Evolutionary conservation across 2,113 vertebrate species (phyloP), one percentile per base, ranked within the genome.

Genomic region (Elanoides forficatus): DNA sequence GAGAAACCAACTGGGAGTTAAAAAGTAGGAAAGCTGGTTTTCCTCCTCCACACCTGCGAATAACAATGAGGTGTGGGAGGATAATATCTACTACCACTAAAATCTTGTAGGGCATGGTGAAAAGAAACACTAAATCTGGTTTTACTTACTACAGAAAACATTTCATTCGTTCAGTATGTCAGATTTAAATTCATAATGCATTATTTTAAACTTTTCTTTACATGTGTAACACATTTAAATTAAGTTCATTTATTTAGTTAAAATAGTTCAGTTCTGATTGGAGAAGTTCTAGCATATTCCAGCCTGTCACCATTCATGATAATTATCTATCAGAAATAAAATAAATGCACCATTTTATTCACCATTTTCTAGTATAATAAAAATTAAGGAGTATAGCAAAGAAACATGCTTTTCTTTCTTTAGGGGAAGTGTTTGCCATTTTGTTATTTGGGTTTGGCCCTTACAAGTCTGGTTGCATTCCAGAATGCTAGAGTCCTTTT

Each of bases 31-130:
- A 94, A 82, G 65, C 93, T 96, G 73, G 40, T 93, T 95, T 96
- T 96, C 84, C 48, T 94, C 89, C 76, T 94, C 84, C 65, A 95
- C 87, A 85, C 71, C 81, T 91, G 52, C 0, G 9, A 95, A 91
- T 96, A 95, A 96, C 81, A 95, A 91, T 95, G 84, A 94, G 43
- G 34, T 80, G 95, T 96, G 66, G 93, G 93, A 94, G 62, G 78
- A 72, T 84, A 88, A 84, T 81, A 75, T 36, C 86, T 85, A 43
- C 38, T 85, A 75, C 43, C 26, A 75, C 62, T 67, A 68, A 96
- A 93, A 68, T 91, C 70, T 82, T 93, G 40, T 48, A 38, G n/a
- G 70, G 21, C 53, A 60, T 68, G 25, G 56, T 81, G 48, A 72
- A 96, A 85, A 90, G 65, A 85, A 93, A 38, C 20, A 75, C 23